Percentiles rank a stretch among this genome's conserved stretches.
Conservation (phyloP, 2,113 vertebrate species). For the Sclerurus mexicanus region DNA sequence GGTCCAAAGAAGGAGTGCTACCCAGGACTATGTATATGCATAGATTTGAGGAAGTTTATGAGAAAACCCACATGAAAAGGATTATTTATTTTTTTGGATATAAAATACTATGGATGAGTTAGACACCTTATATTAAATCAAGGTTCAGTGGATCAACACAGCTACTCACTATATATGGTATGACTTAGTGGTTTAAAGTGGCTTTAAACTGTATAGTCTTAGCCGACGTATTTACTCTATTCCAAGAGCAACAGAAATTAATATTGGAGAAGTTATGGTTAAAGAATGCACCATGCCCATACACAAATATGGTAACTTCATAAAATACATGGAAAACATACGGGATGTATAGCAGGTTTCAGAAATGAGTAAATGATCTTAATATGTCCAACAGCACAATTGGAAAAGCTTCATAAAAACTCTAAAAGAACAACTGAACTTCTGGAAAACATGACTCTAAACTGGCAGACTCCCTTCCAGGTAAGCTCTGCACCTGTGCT, state of each 20-base stretch:
- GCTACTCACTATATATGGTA: not conserved
- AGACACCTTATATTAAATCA: not conserved
- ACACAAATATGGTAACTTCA: not conserved
- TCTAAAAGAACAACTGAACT: not conserved
- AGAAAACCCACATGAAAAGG: conserved; percentile 2
- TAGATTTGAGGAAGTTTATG: not conserved
- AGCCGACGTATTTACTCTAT: not conserved
- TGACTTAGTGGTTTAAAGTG: not conserved
- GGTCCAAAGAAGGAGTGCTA: not conserved
- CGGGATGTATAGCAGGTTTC: not conserved
- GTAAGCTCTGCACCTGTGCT: not conserved
- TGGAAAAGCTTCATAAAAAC: not conserved
- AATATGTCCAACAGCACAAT: not conserved
- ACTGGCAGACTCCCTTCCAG: not conserved
- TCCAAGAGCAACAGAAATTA: not conserved
- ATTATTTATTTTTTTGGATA: not conserved
- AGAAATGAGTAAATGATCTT: not conserved
- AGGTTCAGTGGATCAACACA: not conserved
- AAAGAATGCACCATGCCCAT: not conserved
- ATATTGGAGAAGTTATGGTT: not conserved
- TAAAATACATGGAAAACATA: conserved; percentile 25
- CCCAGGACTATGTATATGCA: not conserved
- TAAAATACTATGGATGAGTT: not conserved
- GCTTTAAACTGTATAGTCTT: not conserved
- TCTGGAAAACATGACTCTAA: not conserved